Base-by-base conservation (phyloP, 2,888 invertebrate genomes). In the Protophormia terraenovae region DNA sequence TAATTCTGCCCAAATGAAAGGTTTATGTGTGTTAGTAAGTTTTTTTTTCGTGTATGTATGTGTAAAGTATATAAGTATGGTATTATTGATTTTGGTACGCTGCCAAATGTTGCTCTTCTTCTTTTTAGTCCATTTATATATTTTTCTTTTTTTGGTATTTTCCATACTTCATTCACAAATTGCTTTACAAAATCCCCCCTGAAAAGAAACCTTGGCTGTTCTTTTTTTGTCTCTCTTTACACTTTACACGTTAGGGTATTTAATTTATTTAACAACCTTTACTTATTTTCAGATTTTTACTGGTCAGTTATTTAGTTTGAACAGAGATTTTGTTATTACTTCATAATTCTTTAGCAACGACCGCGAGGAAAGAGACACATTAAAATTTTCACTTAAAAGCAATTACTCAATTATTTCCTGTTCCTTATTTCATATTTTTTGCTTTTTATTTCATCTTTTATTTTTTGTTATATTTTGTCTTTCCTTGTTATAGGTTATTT, bases 41-140 rank as follows among this genome's bases (percentile, higher is more conserved):
- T 41, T 41, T 14, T 1, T 32, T 50, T 64, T 3, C 27, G 27
- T 47, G 27, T 75, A 22, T 75, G 19, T 53, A 3, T 50, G 22
- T 24, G 2, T n/a, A 12, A 50, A 58, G 0, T 12, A 4, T 58
- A 64, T 8, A 67, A 45, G 60, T 55, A 45, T 77, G 41, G 47
- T 38, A 72, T 66, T 84, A 84, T 84, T 84, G 84, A 84, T 80
- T 84, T 80, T 84, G 84, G 80, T 32, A 76, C 14, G 29, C 19
- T 80, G 84, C 84, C 84, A 84, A 84, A 77, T 50, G 16, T 67
- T 45, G 1, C 62, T 62, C n/a, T 69, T 53, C 16, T 64, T 55
- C 27, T 29, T n/a, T 35, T 50, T 29, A 19, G 10, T 66, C n/a
- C n/a, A n/a, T 55, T 41, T 8, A n/a, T 55, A 2, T 76, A 29